Base-by-base conservation (phyloP, 2,888 invertebrate species). In the Rhagonycha lutea region DNA sequence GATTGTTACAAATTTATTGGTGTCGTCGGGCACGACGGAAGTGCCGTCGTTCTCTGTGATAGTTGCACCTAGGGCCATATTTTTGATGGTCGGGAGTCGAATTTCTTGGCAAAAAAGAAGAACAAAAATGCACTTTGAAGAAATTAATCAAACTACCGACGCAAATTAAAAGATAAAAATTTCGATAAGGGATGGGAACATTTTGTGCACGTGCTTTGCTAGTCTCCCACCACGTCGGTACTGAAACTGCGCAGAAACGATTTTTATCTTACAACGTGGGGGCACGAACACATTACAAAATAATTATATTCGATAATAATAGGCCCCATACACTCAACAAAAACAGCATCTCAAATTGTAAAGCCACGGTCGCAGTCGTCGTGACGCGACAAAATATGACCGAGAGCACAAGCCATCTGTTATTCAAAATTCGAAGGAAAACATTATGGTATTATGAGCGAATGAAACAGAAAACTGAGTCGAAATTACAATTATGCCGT, bases 41-140 rank as follows among this genome's bases (percentile, higher is more conserved):
- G 83, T 81, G 76, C 76, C 80, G 76, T 82, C 82, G 23, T 80
- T 77, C 70, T 83, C 83, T 73, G 80, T 81, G 68, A 83, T 83
- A 73, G 82, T 83, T 68, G 84, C 81, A 80, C 85, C 85, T 76
- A 85, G 82, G 80, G 85, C 86, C 86, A 86, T 86, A 83, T 80
- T 82, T 79, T 28, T 61, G 61, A 11, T 14, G 47, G n/a, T 47
- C n/a, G 47, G 47, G 61, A 28, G 61, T 47, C 5, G 23, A 63
- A 68, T 14, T 60, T 26, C 29, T 68, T 61, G 14, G 26, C 23
- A 26, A 23, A 65, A 62, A 62, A 24, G 12, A 65, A 65, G 8
- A 65, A 24, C 26, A 12, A 47, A 47, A 47, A 10, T n/a, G 12
- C 63, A 24, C 23, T 24, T 62, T 24, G 9, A 65, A 65, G 24